Percentiles rank a stretch among this genome's conserved stretches.
phyloP scores from a whole-genome alignment of 1,140 invertebrate genomes.

The Pseudomyrmex pallidus region DNA sequence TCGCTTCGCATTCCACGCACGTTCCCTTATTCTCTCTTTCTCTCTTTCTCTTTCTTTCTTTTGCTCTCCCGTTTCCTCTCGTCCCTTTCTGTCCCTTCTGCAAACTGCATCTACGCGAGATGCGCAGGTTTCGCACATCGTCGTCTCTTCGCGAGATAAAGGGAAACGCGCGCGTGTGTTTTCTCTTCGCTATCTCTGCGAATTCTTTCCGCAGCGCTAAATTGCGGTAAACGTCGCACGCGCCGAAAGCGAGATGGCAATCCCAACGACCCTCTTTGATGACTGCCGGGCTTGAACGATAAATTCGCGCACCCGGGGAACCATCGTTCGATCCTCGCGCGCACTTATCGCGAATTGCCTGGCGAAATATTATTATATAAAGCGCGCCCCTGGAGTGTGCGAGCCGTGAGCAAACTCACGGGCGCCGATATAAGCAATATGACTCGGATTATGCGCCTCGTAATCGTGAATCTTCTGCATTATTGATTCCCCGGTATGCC shows the following conservation, averaged over 20 bases:
- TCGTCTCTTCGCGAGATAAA: conserved; percentile 20
- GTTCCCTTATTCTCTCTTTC: background rate
- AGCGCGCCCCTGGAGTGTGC: background rate
- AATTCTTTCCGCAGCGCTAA: conserved; percentile 51
- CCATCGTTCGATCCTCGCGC: background rate
- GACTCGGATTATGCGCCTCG: conserved; percentile 16
- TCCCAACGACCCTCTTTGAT: conserved; percentile 22
- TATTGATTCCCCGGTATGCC: conserved; percentile 16
- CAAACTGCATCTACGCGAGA: conserved; percentile 21
- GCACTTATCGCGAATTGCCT: conserved; percentile 7
- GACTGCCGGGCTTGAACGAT: conserved; percentile 48
- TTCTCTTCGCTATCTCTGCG: conserved; percentile 66
- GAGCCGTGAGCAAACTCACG: conserved; percentile 20
- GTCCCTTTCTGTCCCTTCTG: background rate
- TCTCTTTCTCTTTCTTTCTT: background rate
- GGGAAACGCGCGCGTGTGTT: conserved; percentile 9
- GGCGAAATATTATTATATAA: conserved; percentile 6
- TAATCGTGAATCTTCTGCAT: conserved; percentile 34
- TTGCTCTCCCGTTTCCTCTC: background rate
- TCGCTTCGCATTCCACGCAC: conserved; percentile 66
- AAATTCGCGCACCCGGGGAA: conserved; percentile 19
- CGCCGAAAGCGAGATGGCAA: conserved; percentile 27
- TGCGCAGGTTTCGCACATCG: too few relatives aligned
- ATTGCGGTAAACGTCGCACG: conserved; percentile 51
- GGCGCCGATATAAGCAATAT: conserved; percentile 14